Conservation (phyloP, 2,888 invertebrate species). For the Drosophila conformis region DNA sequence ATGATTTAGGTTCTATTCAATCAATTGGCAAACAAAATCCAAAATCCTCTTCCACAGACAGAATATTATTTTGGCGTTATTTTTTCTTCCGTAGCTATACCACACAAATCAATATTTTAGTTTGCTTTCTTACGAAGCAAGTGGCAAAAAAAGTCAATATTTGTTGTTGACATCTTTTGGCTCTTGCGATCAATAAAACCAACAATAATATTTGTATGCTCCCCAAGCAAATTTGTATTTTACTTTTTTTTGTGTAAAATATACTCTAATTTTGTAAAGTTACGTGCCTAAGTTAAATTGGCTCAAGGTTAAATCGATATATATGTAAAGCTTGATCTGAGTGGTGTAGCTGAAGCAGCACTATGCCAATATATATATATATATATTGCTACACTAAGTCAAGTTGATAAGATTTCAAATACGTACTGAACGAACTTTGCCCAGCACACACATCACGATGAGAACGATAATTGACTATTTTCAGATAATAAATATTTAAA, state of each 20-base stretch:
- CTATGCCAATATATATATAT: neutral
- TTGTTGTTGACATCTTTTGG: neutral
- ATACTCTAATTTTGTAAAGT: neutral
- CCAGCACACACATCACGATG: neutral
- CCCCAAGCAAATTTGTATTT: neutral
- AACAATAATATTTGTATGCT: neutral
- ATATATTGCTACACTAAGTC: neutral
- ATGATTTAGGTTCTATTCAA: neutral
- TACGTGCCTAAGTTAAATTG: neutral
- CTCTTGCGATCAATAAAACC: neutral
- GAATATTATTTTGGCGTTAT: neutral
- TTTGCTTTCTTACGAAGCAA: neutral
- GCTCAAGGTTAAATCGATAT: neutral
- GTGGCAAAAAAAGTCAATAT: neutral
- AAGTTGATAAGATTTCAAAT: constrained; percentile 6
- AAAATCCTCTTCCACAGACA: neutral
- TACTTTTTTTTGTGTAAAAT: neutral
- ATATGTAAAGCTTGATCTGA: neutral
- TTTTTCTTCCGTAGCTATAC: neutral
- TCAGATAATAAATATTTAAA: neutral
- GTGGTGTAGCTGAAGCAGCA: neutral
- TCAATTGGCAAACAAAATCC: neutral
- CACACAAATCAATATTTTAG: neutral
- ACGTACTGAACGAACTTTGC: constrained; percentile 7
- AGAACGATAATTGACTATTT: neutral